Conservation (phyloP, 2,113 vertebrate species). For the Lanius ludovicianus region DNA sequence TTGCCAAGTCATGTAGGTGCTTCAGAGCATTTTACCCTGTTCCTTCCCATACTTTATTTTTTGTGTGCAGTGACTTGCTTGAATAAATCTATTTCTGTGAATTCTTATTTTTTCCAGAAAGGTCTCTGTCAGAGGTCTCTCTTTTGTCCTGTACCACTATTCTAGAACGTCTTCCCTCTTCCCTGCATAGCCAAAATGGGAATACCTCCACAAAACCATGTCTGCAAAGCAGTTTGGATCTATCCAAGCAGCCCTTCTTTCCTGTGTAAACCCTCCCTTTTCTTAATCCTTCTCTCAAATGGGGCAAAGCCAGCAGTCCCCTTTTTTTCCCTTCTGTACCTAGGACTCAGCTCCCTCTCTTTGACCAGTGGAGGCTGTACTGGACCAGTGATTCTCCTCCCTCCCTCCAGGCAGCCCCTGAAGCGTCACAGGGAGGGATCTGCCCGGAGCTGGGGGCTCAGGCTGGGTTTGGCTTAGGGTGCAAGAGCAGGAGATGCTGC, state of each 20-base stretch:
- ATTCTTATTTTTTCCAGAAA: background rate
- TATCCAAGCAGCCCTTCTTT: background rate
- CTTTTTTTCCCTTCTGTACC: no score
- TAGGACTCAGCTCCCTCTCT: background rate
- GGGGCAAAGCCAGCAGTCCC: background rate
- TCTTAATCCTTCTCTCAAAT: background rate
- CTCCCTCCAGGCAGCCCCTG: background rate
- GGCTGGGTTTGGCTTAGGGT: background rate
- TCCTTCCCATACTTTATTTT: background rate
- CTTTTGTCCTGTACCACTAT: background rate
- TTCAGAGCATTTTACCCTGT: background rate
- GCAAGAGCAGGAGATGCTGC: background rate
- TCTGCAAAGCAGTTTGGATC: background rate
- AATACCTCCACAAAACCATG: background rate
- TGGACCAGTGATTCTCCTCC: background rate
- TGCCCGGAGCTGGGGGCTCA: background rate
- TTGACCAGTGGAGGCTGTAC: background rate
- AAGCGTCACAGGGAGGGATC: background rate
- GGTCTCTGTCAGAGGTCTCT: background rate
- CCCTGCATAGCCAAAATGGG: background rate
- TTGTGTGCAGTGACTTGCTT: background rate
- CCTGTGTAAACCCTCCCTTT: background rate
- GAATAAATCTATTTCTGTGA: background rate
- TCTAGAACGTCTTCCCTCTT: background rate
- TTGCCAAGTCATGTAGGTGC: constrained; percentile 10